These are phyloP conservation scores for Galerucella pusilla DNA, from an alignment of 2,888 invertebrate species.

Conservation along the genomic window DNA sequence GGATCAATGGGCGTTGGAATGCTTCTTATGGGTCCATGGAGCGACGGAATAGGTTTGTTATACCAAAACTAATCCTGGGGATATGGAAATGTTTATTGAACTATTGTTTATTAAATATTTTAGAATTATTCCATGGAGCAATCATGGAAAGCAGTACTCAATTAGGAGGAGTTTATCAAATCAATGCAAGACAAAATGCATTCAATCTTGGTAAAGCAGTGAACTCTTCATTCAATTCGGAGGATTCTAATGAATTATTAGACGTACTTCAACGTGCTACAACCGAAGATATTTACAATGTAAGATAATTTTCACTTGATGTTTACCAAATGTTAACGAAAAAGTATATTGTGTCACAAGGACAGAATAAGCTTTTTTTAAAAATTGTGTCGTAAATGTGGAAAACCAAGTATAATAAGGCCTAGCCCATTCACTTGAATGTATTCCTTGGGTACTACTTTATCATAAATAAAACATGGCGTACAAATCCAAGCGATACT, in stretches of 20 bases:
- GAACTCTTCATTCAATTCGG: conserved; percentile 18
- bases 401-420: too few relatives aligned
- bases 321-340: too few relatives aligned
- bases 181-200: conserved; percentile 33
- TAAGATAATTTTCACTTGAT: neutral
- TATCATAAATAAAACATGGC: too few relatives aligned
- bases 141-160: conserved; percentile 39
- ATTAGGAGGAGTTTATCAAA: conserved; percentile 32
- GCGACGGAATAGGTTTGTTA: conserved; percentile 15
- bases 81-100: too few relatives aligned
- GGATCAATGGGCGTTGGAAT: conserved; percentile 29
- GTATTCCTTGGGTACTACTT: too few relatives aligned
- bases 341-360: too few relatives aligned
- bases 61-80: too few relatives aligned
- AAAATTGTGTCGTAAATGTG: too few relatives aligned
- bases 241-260: conserved; percentile 26
- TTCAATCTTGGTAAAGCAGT: conserved; percentile 30
- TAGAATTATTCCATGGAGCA: conserved; percentile 37
- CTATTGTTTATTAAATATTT: neutral
- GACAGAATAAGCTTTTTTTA: too few relatives aligned
- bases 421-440: too few relatives aligned
- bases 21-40: conserved; percentile 26
- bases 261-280: conserved; percentile 16
- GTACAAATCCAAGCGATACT: too few relatives aligned
- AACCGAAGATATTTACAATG: conserved; percentile 20